Percentiles rank a stretch among this genome's conserved stretches.
phyloP scores from a whole-genome alignment of 2,113 vertebrate species.

The Cricetomys ansorgei region DNA sequence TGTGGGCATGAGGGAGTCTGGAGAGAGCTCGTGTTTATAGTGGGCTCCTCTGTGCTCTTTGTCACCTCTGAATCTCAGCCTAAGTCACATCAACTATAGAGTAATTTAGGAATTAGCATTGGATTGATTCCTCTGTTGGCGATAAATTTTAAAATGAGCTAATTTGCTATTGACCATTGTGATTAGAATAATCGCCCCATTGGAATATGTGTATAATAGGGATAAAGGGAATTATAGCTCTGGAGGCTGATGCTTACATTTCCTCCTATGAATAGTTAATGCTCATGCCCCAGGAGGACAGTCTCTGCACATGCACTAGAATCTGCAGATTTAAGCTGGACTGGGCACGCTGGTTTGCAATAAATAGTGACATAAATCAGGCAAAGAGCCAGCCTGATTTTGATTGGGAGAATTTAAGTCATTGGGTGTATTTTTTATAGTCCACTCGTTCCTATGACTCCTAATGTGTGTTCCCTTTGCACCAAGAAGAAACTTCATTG shows the following conservation, averaged over 20 bases:
- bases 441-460: slow-evolving; percentile 39
- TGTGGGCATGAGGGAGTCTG: neutral
- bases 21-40: neutral
- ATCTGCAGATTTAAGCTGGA: slow-evolving; percentile 23
- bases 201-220: slow-evolving; percentile 71
- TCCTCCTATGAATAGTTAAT: slow-evolving; percentile 58
- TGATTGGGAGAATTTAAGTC: slow-evolving; percentile 59
- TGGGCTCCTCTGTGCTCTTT: neutral
- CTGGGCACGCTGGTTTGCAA: slow-evolving; percentile 48
- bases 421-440: slow-evolving; percentile 47
- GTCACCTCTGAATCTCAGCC: neutral
- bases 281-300: slow-evolving; percentile 58
- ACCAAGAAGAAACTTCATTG: neutral
- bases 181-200: slow-evolving; percentile 77
- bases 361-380: slow-evolving; percentile 68
- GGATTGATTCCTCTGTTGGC: slow-evolving; percentile 76
- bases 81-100: slow-evolving; percentile 32
- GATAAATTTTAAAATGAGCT: slow-evolving; percentile 77
- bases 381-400: slow-evolving; percentile 54
- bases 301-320: slow-evolving; percentile 7
- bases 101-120: slow-evolving; percentile 67
- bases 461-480: slow-evolving; percentile 12
- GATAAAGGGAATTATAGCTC: slow-evolving; percentile 80
- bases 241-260: slow-evolving; percentile 70
- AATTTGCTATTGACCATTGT: slow-evolving; percentile 82